phyloP scores from a whole-genome alignment of 1,140 invertebrate species.

The Cepaea nemoralis region DNA sequence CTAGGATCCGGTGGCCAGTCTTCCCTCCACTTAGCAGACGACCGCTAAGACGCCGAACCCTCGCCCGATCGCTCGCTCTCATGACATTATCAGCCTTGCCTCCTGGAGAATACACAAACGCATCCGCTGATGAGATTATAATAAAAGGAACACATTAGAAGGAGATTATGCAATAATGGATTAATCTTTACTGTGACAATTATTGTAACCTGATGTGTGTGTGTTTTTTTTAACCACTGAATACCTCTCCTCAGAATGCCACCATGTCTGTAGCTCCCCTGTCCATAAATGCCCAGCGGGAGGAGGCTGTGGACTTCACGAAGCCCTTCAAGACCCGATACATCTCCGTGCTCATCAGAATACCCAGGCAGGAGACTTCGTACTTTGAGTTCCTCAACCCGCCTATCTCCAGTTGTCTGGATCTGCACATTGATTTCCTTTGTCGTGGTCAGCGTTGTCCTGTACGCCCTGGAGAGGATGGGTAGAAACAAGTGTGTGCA shows the following conservation, averaged over 20 bases:
- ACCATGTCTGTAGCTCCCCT: conserved; percentile 69
- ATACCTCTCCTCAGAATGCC: conserved; percentile 64
- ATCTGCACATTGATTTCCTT: conserved; percentile 67
- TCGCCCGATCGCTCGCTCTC: no score
- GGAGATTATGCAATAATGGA: no score
- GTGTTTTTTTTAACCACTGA: no score
- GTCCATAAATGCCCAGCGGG: conserved; percentile 67
- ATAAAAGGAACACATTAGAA: no score
- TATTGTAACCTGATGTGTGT: no score
- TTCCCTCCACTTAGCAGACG: no score
- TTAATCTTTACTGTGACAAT: no score
- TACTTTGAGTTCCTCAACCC: conserved; percentile 98
- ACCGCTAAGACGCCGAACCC: no score
- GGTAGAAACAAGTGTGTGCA: conserved; percentile 75
- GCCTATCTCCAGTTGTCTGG: conserved; percentile 83
- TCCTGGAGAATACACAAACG: no score
- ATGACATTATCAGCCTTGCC: no score
- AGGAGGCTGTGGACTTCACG: conserved; percentile 70
- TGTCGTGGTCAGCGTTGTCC: conserved; percentile 89
- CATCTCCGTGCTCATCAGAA: conserved; percentile 67
- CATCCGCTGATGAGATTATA: no score
- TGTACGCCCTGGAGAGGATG: conserved; percentile 87
- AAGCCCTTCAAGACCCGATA: conserved; percentile 70
- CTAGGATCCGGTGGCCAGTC: no score
- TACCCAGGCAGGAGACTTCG: conserved; percentile 60